Evolutionary conservation across 1,140 invertebrate genomes (phyloP), one percentile per base, ranked within the genome.

Genomic region (Lordiphosa collinella): DNA sequence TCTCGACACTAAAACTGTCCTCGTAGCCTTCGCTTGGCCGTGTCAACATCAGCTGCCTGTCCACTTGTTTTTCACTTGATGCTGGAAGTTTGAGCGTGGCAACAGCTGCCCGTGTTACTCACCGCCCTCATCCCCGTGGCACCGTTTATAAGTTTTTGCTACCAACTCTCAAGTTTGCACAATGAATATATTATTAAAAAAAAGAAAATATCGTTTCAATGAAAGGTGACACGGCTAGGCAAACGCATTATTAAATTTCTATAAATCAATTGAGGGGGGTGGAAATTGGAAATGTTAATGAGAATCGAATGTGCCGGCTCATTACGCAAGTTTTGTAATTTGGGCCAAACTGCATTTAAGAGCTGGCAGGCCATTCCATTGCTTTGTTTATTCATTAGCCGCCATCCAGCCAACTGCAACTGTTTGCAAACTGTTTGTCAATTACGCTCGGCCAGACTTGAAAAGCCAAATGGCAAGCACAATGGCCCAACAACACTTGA

Each of bases 61-160:
- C 72, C 78, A 84, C 59, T 82, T 78, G 72, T 73, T 82, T 78
- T 59, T 48, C 72, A 84, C 72, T 82, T 78, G 78, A 84, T 84
- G 78, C 67, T 55, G 62, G 55, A 82, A 84, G 57, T 82, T 84
- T 82, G 43, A 40, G 38, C 41, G 18, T 41, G 52, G 63, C 57
- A 50, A 47, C 76, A 84, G 78, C 62, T 82, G 76, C 67, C 53
- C 51, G 14, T 10, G 0, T 8, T 7, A 11, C 2, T 5, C 22
- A 7, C 31, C 25, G 8, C 11, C 13, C 40, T n/a, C n/a, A n/a
- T n/a, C n/a, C 16, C 55, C 12, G 14, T 44, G 2, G 13, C n/a
- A 3, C 29, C 41, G 13, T 52, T 57, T 70, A 46, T 72, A 55
- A 65, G 64, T 61, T 69, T 50, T 41, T 14, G 47, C 31, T 22